These are phyloP conservation scores for Microplitis mediator DNA, from an alignment of 1,140 invertebrate species.

Conservation along the genomic window DNA sequence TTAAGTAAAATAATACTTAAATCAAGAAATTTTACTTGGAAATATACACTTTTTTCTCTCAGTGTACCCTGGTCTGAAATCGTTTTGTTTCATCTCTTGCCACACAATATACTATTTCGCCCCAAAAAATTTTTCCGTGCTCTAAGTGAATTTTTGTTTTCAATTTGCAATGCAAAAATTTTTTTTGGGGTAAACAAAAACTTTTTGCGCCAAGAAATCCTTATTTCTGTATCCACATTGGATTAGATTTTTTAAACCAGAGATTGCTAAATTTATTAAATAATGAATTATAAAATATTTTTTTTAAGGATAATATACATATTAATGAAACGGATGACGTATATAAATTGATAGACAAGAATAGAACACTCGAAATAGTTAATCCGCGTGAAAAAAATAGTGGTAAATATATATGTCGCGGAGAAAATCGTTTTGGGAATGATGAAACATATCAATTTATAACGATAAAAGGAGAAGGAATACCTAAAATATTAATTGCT, in stretches of 20 bases:
- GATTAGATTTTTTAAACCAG: neutral
- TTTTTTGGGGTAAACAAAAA: too few relatives aligned
- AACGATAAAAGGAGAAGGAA: conserved; percentile 53
- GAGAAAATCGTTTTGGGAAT: conserved; percentile 49
- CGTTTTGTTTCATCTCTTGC: too few relatives aligned
- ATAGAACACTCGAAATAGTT: conserved; percentile 54
- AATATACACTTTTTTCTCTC: too few relatives aligned
- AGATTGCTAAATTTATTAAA: conserved; percentile 21
- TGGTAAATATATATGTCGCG: conserved; percentile 55
- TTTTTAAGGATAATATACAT: conserved; percentile 38
- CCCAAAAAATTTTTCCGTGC: too few relatives aligned
- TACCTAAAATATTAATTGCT: conserved; percentile 44
- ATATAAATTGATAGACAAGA: conserved; percentile 37
- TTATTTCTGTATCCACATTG: too few relatives aligned
- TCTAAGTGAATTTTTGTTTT: too few relatives aligned
- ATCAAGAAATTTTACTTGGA: too few relatives aligned
- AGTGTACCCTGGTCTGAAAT: too few relatives aligned
- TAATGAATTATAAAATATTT: conserved; percentile 7
- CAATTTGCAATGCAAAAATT: too few relatives aligned
- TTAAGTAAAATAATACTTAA: too few relatives aligned
- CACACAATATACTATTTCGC: too few relatives aligned
- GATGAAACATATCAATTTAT: conserved; percentile 47
- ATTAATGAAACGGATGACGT: conserved; percentile 41
- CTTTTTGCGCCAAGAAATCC: too few relatives aligned
- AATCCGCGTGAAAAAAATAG: conserved; percentile 51